A percentile compares a stretch with the other conserved stretches of the same genome.
Conservation (phyloP, 2,888 invertebrate genomes). For the Acleris cristana region DNA sequence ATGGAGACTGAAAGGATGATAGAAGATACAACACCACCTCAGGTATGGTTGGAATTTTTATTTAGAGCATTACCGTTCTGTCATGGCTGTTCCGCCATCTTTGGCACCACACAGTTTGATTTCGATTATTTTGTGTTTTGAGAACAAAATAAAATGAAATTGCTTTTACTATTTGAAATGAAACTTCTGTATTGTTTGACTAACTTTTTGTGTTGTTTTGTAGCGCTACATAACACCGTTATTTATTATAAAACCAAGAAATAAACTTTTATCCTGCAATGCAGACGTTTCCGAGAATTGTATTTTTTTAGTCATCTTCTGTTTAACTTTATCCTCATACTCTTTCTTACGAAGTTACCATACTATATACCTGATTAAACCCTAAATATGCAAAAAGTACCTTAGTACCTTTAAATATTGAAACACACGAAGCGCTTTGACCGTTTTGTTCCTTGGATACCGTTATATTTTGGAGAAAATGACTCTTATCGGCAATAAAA, state of each 20-base stretch:
- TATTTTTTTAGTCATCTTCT: slow-evolving; percentile 30
- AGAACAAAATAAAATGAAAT: slow-evolving; percentile 38
- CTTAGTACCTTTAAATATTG: not conserved
- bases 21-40: slow-evolving; percentile 86
- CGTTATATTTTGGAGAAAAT: slow-evolving; percentile 27
- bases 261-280: slow-evolving; percentile 56
- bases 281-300: slow-evolving; percentile 53
- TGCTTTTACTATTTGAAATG: slow-evolving; percentile 6
- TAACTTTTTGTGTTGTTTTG: not conserved
- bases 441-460: slow-evolving; percentile 12
- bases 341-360: not conserved
- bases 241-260: slow-evolving; percentile 1
- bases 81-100: slow-evolving; percentile 79
- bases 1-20: slow-evolving; percentile 96
- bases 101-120: slow-evolving; percentile 61
- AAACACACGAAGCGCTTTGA: not conserved
- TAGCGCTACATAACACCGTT: too few relatives aligned
- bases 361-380: not conserved
- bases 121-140: slow-evolving; percentile 62
- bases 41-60: slow-evolving; percentile 66
- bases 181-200: slow-evolving; percentile 1
- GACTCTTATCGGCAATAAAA: slow-evolving; percentile 3
- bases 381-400: not conserved
- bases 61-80: slow-evolving; percentile 72
- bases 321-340: slow-evolving; percentile 23